Evolutionary conservation across 2,888 invertebrate genomes (phyloP).

Genomic region (Protophormia terraenovae): DNA sequence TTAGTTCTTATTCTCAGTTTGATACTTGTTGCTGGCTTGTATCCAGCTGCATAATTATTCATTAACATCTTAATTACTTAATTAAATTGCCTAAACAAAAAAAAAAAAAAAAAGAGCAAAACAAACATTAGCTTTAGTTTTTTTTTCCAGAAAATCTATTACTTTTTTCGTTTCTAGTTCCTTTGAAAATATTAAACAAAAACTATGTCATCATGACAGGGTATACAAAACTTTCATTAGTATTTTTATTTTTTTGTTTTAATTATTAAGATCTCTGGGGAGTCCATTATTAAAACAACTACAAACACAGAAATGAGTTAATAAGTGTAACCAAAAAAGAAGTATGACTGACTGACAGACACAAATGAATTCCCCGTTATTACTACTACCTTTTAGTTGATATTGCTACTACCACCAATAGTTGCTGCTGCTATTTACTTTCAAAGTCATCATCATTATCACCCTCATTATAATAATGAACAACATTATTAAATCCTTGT

Average conservation of each 20-base stretch:
- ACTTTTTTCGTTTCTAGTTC: not conserved
- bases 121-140: not conserved
- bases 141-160: slow-evolving; percentile 6
- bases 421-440: not conserved
- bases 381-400: not conserved
- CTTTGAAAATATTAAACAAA: slow-evolving; percentile 23
- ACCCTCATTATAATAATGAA: slow-evolving; percentile 30
- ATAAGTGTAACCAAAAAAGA: slow-evolving; percentile 42
- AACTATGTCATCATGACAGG: slow-evolving; percentile 43
- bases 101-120: not conserved
- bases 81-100: slow-evolving; percentile 51
- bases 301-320: slow-evolving; percentile 50
- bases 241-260: not conserved
- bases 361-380: slow-evolving; percentile 17
- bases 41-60: slow-evolving; percentile 21
- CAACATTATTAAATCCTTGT: slow-evolving; percentile 33
- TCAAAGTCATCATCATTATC: slow-evolving; percentile 25
- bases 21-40: slow-evolving; percentile 16
- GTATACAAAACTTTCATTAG: slow-evolving; percentile 44
- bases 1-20: not conserved
- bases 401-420: not conserved
- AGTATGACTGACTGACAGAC: not conserved
- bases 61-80: slow-evolving; percentile 51
- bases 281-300: slow-evolving; percentile 57
- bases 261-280: slow-evolving; percentile 57